phyloP scores from a whole-genome alignment of 2,888 invertebrate genomes.

The Agonopterix alstromeriana region DNA sequence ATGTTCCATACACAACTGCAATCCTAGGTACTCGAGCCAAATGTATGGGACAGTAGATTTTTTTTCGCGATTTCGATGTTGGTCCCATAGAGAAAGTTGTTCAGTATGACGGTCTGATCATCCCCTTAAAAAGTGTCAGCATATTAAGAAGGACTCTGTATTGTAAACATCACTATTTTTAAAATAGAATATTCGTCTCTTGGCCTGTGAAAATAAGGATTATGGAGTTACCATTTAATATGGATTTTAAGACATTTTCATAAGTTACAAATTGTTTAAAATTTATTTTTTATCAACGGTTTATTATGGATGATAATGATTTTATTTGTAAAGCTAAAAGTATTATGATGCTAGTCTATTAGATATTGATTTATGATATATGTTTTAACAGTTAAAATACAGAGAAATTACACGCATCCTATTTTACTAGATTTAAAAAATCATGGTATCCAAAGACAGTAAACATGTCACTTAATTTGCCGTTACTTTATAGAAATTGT shows the following conservation, averaged over 20 bases:
- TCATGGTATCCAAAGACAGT: not conserved
- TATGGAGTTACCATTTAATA: conserved; percentile 22
- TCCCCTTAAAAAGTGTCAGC: no score
- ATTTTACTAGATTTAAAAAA: not conserved
- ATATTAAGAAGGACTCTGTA: no score
- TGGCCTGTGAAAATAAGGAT: conserved; percentile 51
- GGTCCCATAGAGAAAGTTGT: no score
- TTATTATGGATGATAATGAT: conserved; percentile 13
- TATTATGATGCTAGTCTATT: conserved; percentile 72
- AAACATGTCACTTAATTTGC: not conserved
- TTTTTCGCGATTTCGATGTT: no score
- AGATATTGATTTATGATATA: conserved; percentile 24
- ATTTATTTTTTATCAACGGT: not conserved
- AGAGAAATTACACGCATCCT: no score
- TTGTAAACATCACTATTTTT: conserved; percentile 29
- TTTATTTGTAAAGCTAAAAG: conserved; percentile 25
- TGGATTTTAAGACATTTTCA: conserved; percentile 18
- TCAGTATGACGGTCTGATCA: no score
- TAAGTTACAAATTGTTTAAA: conserved; percentile 14
- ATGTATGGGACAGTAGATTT: no score
- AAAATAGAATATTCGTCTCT: conserved; percentile 62
- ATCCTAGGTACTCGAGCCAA: no score
- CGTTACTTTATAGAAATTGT: no score
- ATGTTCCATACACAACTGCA: no score
- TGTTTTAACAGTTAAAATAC: not conserved